Evolutionary conservation across 2,797 vertebrate species (phyloP).

Genomic region (Moxostoma hubbsi): DNA sequence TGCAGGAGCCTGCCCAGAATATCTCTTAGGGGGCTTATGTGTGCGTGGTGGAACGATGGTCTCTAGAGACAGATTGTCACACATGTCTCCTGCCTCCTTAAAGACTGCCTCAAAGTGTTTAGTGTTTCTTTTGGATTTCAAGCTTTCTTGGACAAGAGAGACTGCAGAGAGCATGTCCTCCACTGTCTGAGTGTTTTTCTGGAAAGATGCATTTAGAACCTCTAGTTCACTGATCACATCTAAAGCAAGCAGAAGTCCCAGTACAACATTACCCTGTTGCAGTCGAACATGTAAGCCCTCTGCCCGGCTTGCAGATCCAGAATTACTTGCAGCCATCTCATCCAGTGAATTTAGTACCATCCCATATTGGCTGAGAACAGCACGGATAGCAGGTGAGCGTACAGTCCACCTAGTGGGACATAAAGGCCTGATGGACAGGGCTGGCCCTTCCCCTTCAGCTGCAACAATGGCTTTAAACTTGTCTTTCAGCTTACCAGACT

Average conservation of each 20-base stretch:
- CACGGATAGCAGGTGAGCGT: slow-evolving; percentile 29
- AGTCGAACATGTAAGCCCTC: slow-evolving; percentile 30
- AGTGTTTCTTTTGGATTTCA: slow-evolving; percentile 13
- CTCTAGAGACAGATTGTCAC: slow-evolving; percentile 33
- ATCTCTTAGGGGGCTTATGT: slow-evolving; percentile 6
- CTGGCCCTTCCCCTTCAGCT: background rate
- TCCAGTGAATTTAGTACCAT: slow-evolving; percentile 38
- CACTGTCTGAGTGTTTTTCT: no score
- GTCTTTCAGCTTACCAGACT: slow-evolving; percentile 33
- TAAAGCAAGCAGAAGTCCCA: slow-evolving; percentile 40
- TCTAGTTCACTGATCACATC: slow-evolving; percentile 32
- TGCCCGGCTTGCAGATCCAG: slow-evolving; percentile 46
- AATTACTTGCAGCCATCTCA: slow-evolving; percentile 49
- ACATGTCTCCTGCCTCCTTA: slow-evolving; percentile 22
- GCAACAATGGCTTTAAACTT: slow-evolving; percentile 22
- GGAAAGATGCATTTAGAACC: background rate
- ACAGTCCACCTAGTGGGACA: slow-evolving; percentile 47
- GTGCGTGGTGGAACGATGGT: background rate
- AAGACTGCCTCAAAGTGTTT: background rate
- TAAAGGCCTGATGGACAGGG: slow-evolving; percentile 27
- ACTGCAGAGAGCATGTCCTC: no score
- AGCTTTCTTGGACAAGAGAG: slow-evolving; percentile 30
- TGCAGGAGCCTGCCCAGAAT: no score
- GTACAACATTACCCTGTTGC: slow-evolving; percentile 40
- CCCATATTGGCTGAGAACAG: slow-evolving; percentile 41